A percentile compares a stretch with the other conserved stretches of the same genome.
Conservation (phyloP, 2,797 vertebrate species). For the Micromesistius poutassou region DNA sequence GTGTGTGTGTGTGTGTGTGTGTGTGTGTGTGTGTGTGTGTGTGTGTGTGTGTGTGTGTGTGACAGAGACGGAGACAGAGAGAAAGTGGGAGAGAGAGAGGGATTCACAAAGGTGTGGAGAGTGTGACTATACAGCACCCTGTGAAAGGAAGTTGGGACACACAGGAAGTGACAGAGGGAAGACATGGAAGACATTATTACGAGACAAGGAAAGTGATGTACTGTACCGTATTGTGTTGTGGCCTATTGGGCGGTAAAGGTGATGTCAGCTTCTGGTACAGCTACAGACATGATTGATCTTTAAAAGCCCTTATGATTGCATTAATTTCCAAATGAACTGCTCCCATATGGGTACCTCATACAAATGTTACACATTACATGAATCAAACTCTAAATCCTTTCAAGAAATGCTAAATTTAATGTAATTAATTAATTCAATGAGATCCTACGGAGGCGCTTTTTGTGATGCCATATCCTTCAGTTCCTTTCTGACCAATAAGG, state of each 20-base stretch:
- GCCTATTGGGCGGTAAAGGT: background rate
- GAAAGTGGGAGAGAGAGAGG: background rate
- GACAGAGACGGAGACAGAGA: constrained; percentile 15
- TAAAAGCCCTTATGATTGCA: background rate
- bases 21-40: background rate
- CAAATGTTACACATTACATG: background rate
- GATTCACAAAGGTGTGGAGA: background rate
- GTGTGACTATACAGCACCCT: background rate
- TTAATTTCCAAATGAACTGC: background rate
- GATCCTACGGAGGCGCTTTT: background rate
- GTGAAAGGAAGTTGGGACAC: background rate
- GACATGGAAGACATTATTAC: background rate
- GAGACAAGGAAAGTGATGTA: background rate
- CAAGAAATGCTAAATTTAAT: background rate
- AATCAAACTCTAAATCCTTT: background rate
- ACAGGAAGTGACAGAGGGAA: background rate
- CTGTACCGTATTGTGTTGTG: background rate
- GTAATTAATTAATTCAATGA: background rate
- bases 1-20: constrained; percentile 9
- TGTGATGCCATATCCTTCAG: background rate
- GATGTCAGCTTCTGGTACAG: background rate
- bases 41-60: background rate
- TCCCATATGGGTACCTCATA: background rate
- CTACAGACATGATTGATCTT: background rate
- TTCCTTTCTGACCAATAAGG: background rate